A percentile compares a stretch with the other conserved stretches of the same genome.
Evolutionary conservation across 2,888 invertebrate genomes (phyloP).

Genomic region (Spatulosminthurus flaviceps): DNA sequence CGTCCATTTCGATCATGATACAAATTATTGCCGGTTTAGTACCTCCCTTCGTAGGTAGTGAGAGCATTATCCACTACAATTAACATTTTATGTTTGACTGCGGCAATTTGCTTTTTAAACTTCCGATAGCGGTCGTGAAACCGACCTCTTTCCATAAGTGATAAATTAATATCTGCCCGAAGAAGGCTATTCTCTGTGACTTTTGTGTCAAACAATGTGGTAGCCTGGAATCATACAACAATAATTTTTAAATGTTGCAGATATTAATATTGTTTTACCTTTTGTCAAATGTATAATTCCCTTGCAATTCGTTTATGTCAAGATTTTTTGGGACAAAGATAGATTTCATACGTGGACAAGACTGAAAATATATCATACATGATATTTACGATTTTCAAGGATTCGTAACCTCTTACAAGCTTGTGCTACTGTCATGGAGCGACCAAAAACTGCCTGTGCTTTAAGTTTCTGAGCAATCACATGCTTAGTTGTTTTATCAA

Average conservation of each 20-base stretch:
- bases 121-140: conserved; percentile 85
- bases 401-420: conserved; percentile 40
- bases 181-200: conserved; percentile 76
- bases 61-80: conserved; percentile 90
- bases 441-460: conserved; percentile 53
- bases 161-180: conserved; percentile 81
- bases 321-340: too few relatives aligned
- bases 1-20: too few relatives aligned
- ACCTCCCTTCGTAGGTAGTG: conserved; percentile 86
- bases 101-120: conserved; percentile 77
- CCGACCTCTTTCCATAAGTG: conserved; percentile 81
- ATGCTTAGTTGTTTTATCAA: conserved; percentile 56
- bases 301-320: too few relatives aligned
- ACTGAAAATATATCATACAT: too few relatives aligned
- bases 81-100: conserved; percentile 82
- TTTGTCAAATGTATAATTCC: too few relatives aligned
- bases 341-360: too few relatives aligned
- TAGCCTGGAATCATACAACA: conserved; percentile 47
- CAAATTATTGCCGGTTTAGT: conserved; percentile 67
- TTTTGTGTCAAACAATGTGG: conserved; percentile 52
- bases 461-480: conserved; percentile 55
- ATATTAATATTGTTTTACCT: too few relatives aligned
- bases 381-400: conserved; percentile 58
- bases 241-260: too few relatives aligned
- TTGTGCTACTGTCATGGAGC: conserved; percentile 44